Percentiles rank a stretch among this genome's conserved stretches.
Evolutionary conservation across 2,113 vertebrate species (phyloP).

Genomic region (Notiomystis cincta): DNA sequence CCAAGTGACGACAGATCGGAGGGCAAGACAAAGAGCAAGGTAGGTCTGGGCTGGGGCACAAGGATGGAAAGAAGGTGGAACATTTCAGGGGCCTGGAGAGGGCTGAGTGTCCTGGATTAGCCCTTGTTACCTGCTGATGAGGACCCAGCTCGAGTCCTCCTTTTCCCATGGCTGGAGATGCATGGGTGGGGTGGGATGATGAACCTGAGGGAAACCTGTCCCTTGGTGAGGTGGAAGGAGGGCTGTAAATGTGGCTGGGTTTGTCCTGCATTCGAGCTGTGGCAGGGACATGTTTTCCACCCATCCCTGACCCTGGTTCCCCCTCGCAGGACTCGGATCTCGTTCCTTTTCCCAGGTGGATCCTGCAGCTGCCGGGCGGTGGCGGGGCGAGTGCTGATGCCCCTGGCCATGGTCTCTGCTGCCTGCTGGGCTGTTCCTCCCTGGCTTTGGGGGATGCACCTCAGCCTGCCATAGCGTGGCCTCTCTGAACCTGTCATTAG

Average conservation of each 20-base stretch:
- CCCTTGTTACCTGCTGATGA: not conserved
- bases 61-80: not conserved
- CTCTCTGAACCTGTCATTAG: not conserved
- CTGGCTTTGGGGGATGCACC: not conserved
- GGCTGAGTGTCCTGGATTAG: not conserved
- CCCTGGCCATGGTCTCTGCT: not conserved
- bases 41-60: not conserved
- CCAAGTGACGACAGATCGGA: not conserved
- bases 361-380: not conserved
- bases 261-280: not conserved
- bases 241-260: not conserved
- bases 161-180: not conserved
- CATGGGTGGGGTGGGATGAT: not conserved
- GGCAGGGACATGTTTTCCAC: not conserved
- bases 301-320: not conserved
- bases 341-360: not conserved
- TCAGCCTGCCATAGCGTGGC: not conserved
- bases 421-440: not conserved
- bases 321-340: not conserved
- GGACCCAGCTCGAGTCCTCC: fast-evolving
- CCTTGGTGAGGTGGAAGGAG: not conserved
- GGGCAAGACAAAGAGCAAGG: not conserved
- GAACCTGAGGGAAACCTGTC: not conserved
- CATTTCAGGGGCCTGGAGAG: not conserved
- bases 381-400: not conserved